Conservation (phyloP, 1,140 invertebrate genomes). For the Drosophila paulistorum region DNA sequence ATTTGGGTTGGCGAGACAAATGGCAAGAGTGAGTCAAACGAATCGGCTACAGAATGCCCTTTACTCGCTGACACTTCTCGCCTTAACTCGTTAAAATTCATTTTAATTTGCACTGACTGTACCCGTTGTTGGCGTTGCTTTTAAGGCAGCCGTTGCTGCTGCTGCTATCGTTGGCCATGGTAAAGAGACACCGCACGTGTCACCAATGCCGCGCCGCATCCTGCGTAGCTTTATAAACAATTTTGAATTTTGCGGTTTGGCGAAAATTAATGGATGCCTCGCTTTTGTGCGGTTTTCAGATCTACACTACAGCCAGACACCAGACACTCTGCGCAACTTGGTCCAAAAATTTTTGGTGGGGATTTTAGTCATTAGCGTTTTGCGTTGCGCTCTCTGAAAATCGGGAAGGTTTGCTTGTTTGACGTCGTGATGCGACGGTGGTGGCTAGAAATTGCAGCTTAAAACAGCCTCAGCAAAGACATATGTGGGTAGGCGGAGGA, state of each 20-base stretch:
- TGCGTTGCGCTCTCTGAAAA: conserved; percentile 51
- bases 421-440: conserved; percentile 47
- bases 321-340: conserved; percentile 16
- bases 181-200: conserved; percentile 60
- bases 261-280: conserved; percentile 81
- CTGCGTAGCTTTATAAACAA: conserved; percentile 81
- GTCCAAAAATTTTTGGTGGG: conserved; percentile 57
- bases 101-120: conserved; percentile 62
- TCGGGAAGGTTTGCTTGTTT: conserved; percentile 69
- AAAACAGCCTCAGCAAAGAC: conserved; percentile 22
- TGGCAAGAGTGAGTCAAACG: background rate
- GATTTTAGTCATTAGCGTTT: conserved; percentile 79
- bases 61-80: conserved; percentile 64
- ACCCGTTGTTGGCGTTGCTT: background rate
- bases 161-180: conserved; percentile 7
- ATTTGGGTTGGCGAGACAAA: background rate
- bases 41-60: conserved; percentile 21
- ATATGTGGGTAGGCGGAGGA: conserved; percentile 7
- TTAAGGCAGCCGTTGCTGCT: conserved; percentile 11
- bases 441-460: conserved; percentile 52
- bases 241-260: conserved; percentile 80
- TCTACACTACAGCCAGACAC: conserved; percentile 46
- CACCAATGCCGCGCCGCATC: conserved; percentile 64
- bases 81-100: conserved; percentile 77
- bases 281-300: conserved; percentile 74